A percentile compares a stretch with the other conserved stretches of the same genome.
phyloP scores from a whole-genome alignment of 2,113 vertebrate species.

The Atherinomorus stipes region DNA sequence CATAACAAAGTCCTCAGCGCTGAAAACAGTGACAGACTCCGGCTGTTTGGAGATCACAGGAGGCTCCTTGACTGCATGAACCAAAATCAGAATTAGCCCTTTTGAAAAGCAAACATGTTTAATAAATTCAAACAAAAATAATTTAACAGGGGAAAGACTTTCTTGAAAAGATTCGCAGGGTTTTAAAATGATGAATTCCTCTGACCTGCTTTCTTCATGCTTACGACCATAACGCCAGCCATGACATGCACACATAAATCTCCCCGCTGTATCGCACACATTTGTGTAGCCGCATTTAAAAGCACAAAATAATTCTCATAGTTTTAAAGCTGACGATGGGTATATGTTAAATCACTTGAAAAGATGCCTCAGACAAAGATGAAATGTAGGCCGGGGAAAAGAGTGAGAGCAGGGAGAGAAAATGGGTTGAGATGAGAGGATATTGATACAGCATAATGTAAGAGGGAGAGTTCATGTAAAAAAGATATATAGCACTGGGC shows the following conservation, averaged over 20 bases:
- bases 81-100: conserved; percentile 20
- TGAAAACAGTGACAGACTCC: conserved; percentile 74
- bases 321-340: conserved; percentile 54
- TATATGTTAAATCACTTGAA: conserved; percentile 67
- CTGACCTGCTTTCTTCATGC: conserved; percentile 31
- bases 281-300: neutral
- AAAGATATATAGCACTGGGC: conserved; percentile 42
- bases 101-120: neutral
- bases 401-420: conserved; percentile 44
- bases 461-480: conserved; percentile 59
- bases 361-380: conserved; percentile 62
- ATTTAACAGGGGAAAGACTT: neutral
- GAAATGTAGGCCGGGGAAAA: conserved; percentile 56
- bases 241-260: conserved; percentile 28
- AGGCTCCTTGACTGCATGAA: conserved; percentile 71
- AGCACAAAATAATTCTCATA: conserved; percentile 41
- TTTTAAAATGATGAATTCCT: conserved; percentile 28
- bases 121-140: neutral
- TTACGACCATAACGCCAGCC: conserved; percentile 14
- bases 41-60: conserved; percentile 75
- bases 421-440: conserved; percentile 69
- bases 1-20: conserved; percentile 75
- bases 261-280: neutral
- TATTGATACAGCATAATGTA: conserved; percentile 71
- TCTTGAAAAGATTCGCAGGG: conserved; percentile 20